Base-by-base conservation (phyloP, 2,113 vertebrate genomes). In the Oplegnathus fasciatus region DNA sequence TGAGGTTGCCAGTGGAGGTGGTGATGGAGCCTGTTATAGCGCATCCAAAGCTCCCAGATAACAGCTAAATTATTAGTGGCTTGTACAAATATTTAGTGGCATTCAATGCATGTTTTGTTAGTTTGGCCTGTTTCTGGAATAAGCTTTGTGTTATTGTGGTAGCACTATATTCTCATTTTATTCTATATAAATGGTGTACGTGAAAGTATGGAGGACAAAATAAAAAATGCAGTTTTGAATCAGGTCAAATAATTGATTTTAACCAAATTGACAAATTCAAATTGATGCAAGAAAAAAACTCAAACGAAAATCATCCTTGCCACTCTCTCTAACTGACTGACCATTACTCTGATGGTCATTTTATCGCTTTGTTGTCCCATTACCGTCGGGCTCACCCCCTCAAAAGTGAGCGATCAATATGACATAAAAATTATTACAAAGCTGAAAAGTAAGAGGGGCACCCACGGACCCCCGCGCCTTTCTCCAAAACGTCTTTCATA, bases 381-480 rank as follows among this genome's bases (percentile, higher is more conserved):
- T 95, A 95, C 84, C 84, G 92, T 92, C 92, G 79, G 55, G 32
- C 72, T 78, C 75, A 42, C 80, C 84, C 75, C 75, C 77, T 91
- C 89, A 93, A 93, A 92, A 90, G 83, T 78, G 50, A 74, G 62
- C 86, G 83, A 95, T 95, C 95, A 93, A 96, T 95, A 87, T 60
- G 87, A 89, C 90, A 91, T 94, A 93, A 91, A 93, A 94, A 95
- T 86, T 92, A 95, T 93, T 89, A 94, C 92, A 91, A 93, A 95
- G 92, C 90, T 91, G 88, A 92, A 94, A 96, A 94, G 91, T 93
- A 93, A 90, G 76, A 87, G 79, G 72, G 82, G 86, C 86, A 82
- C 78, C 83, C 80, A 88, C 85, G 93, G 93, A 91, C 92, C 88
- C 84, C 81, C 86, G n/a, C 91, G 67, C 69, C 89, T 94, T 93